Percentiles rank a stretch among this genome's conserved stretches.
Evolutionary conservation across 2,113 vertebrate genomes (phyloP).

Genomic region (Tonatia bakeri): DNA sequence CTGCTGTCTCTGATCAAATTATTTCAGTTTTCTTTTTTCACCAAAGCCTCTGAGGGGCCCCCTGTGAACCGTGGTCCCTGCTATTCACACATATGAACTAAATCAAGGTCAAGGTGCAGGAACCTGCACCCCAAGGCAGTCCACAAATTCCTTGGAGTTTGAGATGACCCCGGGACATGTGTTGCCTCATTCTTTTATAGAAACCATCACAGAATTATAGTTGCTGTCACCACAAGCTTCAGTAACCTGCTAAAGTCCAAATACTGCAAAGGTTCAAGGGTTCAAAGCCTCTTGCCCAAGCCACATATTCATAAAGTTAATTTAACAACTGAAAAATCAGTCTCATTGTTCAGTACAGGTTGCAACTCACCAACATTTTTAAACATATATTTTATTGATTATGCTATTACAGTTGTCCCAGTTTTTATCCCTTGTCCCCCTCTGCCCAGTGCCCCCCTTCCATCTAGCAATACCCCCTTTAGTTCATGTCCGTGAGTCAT

Average conservation of each 20-base stretch:
- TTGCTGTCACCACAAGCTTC: not conserved
- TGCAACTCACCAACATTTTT: not conserved
- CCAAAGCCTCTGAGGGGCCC: not conserved
- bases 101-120: not conserved
- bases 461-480: no score
- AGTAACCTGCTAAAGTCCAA: not conserved
- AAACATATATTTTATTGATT: no score
- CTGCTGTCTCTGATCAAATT: not conserved
- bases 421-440: no score
- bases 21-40: not conserved
- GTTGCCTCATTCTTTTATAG: not conserved
- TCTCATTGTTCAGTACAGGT: not conserved
- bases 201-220: not conserved
- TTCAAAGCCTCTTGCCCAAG: not conserved
- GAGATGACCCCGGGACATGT: fast-evolving
- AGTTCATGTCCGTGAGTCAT: no score
- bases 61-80: not conserved
- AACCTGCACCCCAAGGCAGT: not conserved
- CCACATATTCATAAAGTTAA: not conserved
- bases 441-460: no score
- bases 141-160: not conserved
- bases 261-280: not conserved
- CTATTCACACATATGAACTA: not conserved
- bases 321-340: not conserved
- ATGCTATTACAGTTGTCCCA: no score